phyloP scores from a whole-genome alignment of 2,113 vertebrate genomes.

The Myotis yumanensis region DNA sequence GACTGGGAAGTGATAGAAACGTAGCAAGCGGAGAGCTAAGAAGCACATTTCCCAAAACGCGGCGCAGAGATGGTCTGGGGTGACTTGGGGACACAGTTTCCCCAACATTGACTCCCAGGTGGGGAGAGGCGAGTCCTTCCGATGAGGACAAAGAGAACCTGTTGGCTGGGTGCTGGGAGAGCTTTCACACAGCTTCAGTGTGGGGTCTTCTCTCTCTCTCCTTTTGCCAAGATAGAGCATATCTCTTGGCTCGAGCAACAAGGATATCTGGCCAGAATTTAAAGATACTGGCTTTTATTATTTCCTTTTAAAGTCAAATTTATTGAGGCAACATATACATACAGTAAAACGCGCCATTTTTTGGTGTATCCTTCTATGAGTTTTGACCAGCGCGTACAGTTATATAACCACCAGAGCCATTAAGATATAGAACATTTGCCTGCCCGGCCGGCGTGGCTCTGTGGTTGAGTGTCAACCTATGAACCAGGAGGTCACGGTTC shows the following conservation, averaged over 20 bases:
- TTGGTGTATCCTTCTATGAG: too few relatives aligned
- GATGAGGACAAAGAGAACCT: not conserved
- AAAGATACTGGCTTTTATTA: not conserved
- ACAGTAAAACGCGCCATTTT: not conserved
- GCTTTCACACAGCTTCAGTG: not conserved
- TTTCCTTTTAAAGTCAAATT: not conserved
- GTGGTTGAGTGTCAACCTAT: too few relatives aligned
- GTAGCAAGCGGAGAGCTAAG: not conserved
- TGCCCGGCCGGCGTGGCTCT: too few relatives aligned
- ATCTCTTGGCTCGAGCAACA: not conserved
- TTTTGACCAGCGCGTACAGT: not conserved
- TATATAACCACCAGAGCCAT: not conserved
- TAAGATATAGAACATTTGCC: too few relatives aligned
- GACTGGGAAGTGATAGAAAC: not conserved
- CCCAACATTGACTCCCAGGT: not conserved
- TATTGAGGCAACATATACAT: not conserved
- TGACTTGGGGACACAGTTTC: not conserved
- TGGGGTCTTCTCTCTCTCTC: not conserved
- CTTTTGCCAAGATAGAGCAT: not conserved
- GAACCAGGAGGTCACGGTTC: too few relatives aligned
- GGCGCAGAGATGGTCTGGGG: not conserved
- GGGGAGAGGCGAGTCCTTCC: not conserved
- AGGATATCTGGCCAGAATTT: not conserved
- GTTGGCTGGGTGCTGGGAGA: not conserved
- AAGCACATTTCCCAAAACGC: too few relatives aligned